These are phyloP conservation scores for Meles meles DNA, from an alignment of 2,113 vertebrate genomes.

Conservation along the genomic window DNA sequence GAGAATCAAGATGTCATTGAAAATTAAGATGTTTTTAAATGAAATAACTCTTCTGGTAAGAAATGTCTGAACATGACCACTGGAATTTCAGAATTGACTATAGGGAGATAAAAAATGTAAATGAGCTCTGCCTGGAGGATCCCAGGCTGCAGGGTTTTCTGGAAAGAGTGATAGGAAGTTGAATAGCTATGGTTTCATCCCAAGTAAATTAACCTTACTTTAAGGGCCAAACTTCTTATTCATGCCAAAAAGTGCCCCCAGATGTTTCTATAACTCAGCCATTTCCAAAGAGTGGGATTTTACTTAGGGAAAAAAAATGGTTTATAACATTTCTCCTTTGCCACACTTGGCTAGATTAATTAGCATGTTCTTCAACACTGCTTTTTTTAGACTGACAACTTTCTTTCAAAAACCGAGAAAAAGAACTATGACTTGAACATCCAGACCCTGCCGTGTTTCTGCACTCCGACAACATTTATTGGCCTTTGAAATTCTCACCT, in stretches of 20 bases:
- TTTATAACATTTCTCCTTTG: background rate
- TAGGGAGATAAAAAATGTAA: constrained; percentile 52
- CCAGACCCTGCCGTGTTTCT: background rate
- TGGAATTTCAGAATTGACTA: constrained; percentile 53
- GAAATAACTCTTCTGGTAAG: constrained; percentile 32
- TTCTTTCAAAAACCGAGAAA: background rate
- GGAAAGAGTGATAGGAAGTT: background rate
- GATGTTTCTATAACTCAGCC: background rate
- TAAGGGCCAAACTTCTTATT: constrained; percentile 19
- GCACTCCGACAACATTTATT: background rate
- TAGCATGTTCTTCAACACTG: background rate
- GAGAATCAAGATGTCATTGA: constrained; percentile 48
- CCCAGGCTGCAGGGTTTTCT: background rate
- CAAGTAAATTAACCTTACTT: constrained; percentile 38
- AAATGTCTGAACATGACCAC: constrained; percentile 60
- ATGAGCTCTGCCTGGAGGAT: constrained; percentile 16
- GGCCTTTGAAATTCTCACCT: constrained; percentile 45
- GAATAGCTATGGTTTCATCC: background rate
- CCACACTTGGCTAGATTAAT: background rate
- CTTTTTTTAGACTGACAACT: background rate
- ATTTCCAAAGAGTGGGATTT: background rate
- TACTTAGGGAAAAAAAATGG: background rate
- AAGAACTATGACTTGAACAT: background rate
- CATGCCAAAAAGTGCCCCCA: background rate
- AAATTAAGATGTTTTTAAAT: constrained; percentile 61